A percentile compares a stretch with the other conserved stretches of the same genome.
These are phyloP conservation scores for Etheostoma perlongum DNA, from an alignment of 2,797 vertebrate genomes.

Conservation along the genomic window DNA sequence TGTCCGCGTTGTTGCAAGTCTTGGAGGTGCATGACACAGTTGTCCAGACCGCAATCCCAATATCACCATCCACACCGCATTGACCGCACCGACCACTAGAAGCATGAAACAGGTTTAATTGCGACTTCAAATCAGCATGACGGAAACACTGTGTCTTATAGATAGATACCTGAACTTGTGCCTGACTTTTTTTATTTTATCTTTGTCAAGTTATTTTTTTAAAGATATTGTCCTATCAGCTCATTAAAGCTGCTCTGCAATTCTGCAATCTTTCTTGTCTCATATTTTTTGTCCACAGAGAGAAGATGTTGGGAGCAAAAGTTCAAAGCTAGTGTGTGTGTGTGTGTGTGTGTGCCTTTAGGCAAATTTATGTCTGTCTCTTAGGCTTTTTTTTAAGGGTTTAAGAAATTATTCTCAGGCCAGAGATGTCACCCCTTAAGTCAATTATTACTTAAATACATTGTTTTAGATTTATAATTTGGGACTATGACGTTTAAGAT, in stretches of 20 bases:
- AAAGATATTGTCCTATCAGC: constrained; percentile 2
- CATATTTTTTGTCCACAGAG: constrained; percentile 28
- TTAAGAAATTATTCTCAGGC: neutral
- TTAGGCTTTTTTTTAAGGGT: neutral
- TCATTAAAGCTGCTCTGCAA: constrained; percentile 48
- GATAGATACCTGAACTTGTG: neutral
- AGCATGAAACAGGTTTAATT: too few relatives aligned
- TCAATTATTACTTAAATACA: neutral
- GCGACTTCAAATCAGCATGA: too few relatives aligned
- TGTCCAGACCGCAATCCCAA: too few relatives aligned
- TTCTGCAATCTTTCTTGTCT: constrained; percentile 31
- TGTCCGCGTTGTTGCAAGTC: too few relatives aligned
- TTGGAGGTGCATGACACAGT: too few relatives aligned
- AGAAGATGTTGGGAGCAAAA: constrained; percentile 37
- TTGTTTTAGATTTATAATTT: neutral
- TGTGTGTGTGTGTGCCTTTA: neutral
- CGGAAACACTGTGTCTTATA: neutral
- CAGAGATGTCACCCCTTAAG: neutral
- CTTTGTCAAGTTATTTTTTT: constrained; percentile 11
- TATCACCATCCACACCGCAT: too few relatives aligned
- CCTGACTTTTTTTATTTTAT: neutral
- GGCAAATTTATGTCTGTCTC: neutral
- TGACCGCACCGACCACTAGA: too few relatives aligned
- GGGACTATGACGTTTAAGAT: neutral
- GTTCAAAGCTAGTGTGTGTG: constrained; percentile 23